A percentile compares a stretch with the other conserved stretches of the same genome.
Conservation (phyloP, 92 coral and sea anemone species). For the Heteractis magnifica region DNA sequence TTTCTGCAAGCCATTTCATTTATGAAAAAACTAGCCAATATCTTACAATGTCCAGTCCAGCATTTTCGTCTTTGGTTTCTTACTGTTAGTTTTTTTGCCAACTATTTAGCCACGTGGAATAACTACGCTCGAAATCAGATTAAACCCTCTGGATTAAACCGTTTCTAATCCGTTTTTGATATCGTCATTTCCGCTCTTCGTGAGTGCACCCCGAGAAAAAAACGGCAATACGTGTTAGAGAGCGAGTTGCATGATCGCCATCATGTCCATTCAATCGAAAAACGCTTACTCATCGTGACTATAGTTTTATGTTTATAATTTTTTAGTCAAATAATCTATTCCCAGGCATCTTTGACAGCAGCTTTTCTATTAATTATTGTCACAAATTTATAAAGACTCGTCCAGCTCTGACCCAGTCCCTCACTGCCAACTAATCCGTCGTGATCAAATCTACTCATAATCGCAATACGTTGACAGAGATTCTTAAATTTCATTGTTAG, state of each 20-base stretch:
- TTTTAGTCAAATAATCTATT: too few relatives aligned
- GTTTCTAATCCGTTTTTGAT: too few relatives aligned
- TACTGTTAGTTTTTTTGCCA: too few relatives aligned
- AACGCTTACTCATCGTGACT: slow-evolving; percentile 1
- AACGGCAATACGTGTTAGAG: background rate
- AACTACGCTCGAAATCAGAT: too few relatives aligned
- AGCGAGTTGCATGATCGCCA: background rate
- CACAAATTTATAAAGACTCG: background rate
- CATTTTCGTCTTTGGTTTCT: too few relatives aligned
- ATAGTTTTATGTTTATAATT: background rate
- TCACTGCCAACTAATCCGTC: background rate
- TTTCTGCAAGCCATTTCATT: too few relatives aligned
- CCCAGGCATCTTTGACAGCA: background rate
- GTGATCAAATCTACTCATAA: background rate
- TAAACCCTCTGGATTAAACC: too few relatives aligned
- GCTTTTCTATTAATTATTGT: background rate
- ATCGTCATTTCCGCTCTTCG: background rate
- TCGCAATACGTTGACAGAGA: background rate
- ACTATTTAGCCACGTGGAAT: too few relatives aligned
- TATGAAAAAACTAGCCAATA: too few relatives aligned
- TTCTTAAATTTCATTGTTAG: background rate
- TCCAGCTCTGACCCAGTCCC: background rate
- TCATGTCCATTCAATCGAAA: background rate
- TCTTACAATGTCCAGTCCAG: too few relatives aligned
- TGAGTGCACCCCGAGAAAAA: background rate